Evolutionary conservation across 2,113 vertebrate species (phyloP), one percentile per base, ranked within the genome.

Genomic region (Suricata suricatta): DNA sequence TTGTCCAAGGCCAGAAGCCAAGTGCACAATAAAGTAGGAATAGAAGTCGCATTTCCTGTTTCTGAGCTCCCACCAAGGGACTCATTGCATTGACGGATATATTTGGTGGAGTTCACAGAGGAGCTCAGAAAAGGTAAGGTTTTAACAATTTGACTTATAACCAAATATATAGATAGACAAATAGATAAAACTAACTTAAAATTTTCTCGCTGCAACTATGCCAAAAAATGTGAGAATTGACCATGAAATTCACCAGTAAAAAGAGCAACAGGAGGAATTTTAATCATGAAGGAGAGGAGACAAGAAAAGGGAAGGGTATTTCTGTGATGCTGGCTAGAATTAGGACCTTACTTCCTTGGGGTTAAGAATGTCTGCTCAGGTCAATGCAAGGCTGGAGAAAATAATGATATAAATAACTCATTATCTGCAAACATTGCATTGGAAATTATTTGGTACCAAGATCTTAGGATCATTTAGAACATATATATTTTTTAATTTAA

Each of bases 401-500:
- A 90, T 54, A 83, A 68, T 76, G 83, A 52, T 25, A 77, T 50
- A 87, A 76, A 54, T 63, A 85, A 54, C 77, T 92, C 8, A 0
- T 88, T 85, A 80, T 76, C 57, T 71, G 33, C 27, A 92, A 91
- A 68, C 27, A 52, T 31, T 47, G 77, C 50, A 68, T 63, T 82
- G 38, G 64, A 87, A 95, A 79, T 90, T 64, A 87, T 84, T 93
- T 81, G 31, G 17, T 90, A 81, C 8, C 23, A 90, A 66, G 11
- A 79, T 91, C 44, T 94, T 57, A 82, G 52, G 77, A 92, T 93
- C 76, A 81, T 85, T 88, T 85, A 80, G n/a, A 25, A 60, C 19
- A 23, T 60, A 64, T 13, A 29, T 76, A 64, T 16, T 29, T 74
- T 77, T 93, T 90, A 57, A 95, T 38, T 92, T 95, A 84, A 96